Percentiles rank a stretch among this genome's conserved stretches.
phyloP scores from a whole-genome alignment of 2,113 vertebrate species.

The Forbesichthys agassizii region DNA sequence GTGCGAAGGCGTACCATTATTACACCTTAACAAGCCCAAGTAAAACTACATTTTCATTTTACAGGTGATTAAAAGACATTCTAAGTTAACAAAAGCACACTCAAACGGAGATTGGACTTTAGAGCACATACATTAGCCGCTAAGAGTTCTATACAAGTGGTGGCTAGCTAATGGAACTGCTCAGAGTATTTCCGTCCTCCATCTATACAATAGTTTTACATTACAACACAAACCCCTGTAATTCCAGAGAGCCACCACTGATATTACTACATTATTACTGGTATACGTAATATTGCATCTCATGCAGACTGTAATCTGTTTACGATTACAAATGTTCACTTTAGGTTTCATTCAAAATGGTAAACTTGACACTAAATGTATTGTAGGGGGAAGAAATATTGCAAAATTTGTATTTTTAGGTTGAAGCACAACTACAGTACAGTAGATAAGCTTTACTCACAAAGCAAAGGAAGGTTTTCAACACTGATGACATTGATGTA shows the following conservation, averaged over 20 bases:
- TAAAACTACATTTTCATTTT: constrained; percentile 23
- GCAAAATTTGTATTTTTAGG: too few relatives aligned
- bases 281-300: too few relatives aligned
- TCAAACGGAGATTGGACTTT: constrained; percentile 32
- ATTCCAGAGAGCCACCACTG: constrained; percentile 1
- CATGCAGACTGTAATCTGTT: too few relatives aligned
- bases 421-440: too few relatives aligned
- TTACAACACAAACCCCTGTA: background rate
- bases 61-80: constrained; percentile 37
- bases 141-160: constrained; percentile 20
- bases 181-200: background rate
- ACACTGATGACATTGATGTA: too few relatives aligned
- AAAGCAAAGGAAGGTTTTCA: too few relatives aligned
- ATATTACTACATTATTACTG: background rate
- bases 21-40: constrained; percentile 32
- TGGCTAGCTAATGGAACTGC: constrained; percentile 12
- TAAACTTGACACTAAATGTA: too few relatives aligned
- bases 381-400: too few relatives aligned
- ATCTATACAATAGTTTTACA: too few relatives aligned
- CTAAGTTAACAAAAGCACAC: constrained; percentile 39
- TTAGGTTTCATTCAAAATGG: too few relatives aligned
- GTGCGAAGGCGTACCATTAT: constrained; percentile 29
- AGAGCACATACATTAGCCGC: constrained; percentile 22
- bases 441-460: too few relatives aligned
- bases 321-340: too few relatives aligned